Evolutionary conservation across 2,888 invertebrate species (phyloP), one percentile per base, ranked within the genome.

Genomic region (Lasioglossum villosulum): DNA sequence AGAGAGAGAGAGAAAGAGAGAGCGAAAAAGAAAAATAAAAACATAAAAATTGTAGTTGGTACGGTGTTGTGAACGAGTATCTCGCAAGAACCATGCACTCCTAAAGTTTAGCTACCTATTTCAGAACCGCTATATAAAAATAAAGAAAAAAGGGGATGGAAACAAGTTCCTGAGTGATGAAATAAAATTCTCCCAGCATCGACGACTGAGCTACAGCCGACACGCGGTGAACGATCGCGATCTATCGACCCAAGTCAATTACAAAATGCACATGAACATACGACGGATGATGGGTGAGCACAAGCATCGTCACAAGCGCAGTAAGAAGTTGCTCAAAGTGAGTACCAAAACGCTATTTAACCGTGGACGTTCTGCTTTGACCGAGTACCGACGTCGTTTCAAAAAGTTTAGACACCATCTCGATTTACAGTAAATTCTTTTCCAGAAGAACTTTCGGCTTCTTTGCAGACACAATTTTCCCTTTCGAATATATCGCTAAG

Each of bases 181-280:
- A 77, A 78, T 77, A 27, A 84, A 84, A 71, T 66, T 81, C 34
- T 87, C 86, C n/a, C 96, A 98, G 98, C 98, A 98, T 95, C 98
- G 98, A 81, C 97, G 98, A 80, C 96, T 98, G 92, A 98, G 98
- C 95, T 98, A 98, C 96, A 98, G 98, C 94, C 96, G 98, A 78
- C 98, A 98, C 94, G 98, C 98, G 63, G 98, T 98, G 77, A 97
- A 98, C 95, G 98, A 98, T 95, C 96, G 97, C 84, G 98, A 98
- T 95, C 96, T 98, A 89, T 97, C 98, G 82, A 98, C 97, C 63
- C 98, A 98, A 96, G 96, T 97, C 94, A 98, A 98, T 96, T 98
- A 98, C 95, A 97, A 97, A 95, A 97, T 98, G 95, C 98, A 98
- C 95, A 97, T 98, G 97, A 98, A 98, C 94, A 98, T 98, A 94